These are phyloP conservation scores for Hylaea fasciaria DNA, from an alignment of 2,888 invertebrate genomes.

Conservation along the genomic window DNA sequence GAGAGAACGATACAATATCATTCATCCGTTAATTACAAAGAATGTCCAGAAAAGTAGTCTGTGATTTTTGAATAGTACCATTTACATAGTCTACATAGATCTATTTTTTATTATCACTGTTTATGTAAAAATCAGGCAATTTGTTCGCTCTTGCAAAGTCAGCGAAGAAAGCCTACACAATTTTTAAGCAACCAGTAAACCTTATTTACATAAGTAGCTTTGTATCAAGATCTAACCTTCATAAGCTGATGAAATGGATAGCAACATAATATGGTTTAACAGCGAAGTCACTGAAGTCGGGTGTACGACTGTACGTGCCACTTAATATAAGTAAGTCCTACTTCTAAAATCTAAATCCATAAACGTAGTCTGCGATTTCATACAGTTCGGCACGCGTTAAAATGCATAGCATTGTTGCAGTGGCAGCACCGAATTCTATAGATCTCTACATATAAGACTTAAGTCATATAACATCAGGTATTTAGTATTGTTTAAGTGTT, in stretches of 20 bases:
- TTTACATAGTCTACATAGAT: too few relatives aligned
- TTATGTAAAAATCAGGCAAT: too few relatives aligned
- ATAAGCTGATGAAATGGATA: too few relatives aligned
- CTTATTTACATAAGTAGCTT: too few relatives aligned
- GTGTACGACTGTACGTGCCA: conserved; percentile 11
- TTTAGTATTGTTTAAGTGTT: too few relatives aligned
- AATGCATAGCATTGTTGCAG: conserved; percentile 21
- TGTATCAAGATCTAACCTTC: not conserved
- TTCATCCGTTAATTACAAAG: not conserved
- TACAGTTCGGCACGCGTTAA: conserved; percentile 8
- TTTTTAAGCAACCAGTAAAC: too few relatives aligned
- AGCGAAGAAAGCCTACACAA: too few relatives aligned
- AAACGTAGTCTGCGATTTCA: conserved; percentile 17
- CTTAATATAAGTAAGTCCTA: conserved; percentile 18
- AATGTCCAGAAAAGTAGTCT: too few relatives aligned
- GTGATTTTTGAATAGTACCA: too few relatives aligned
- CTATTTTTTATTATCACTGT: too few relatives aligned
- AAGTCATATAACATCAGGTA: not conserved
- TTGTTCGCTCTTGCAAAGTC: too few relatives aligned
- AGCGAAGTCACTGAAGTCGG: not conserved
- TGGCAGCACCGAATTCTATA: not conserved
- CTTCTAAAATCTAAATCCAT: conserved; percentile 23
- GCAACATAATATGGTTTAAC: not conserved
- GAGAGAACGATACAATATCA: too few relatives aligned
- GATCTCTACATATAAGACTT: conserved; percentile 10